Evolutionary conservation across 1,140 invertebrate species (phyloP).

Genomic region (Anthonomus grandis): DNA sequence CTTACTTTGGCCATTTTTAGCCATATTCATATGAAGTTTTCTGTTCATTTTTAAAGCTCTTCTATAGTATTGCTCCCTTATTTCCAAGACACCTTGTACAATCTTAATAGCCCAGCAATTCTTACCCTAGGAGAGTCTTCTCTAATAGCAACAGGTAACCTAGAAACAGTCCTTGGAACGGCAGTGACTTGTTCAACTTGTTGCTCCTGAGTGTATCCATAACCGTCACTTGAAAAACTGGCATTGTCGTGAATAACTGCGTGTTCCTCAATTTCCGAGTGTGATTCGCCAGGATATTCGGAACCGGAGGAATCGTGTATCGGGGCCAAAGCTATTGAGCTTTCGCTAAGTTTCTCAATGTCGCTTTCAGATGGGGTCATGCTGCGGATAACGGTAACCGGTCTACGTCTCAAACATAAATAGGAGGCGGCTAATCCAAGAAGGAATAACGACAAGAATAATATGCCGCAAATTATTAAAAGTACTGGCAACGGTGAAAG

Average conservation of each 20-base stretch:
- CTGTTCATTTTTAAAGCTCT: too few relatives aligned
- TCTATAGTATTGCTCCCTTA: too few relatives aligned
- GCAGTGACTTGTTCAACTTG: conserved; percentile 22
- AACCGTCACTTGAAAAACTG: conserved; percentile 56
- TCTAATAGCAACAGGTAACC: conserved; percentile 17
- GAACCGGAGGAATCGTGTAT: conserved; percentile 76
- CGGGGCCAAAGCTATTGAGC: conserved; percentile 55
- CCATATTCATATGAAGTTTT: too few relatives aligned
- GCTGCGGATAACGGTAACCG: conserved; percentile 74
- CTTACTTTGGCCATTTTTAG: too few relatives aligned
- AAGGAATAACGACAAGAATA: conserved; percentile 83
- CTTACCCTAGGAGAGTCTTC: conserved; percentile 21
- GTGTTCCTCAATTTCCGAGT: conserved; percentile 73
- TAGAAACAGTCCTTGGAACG: conserved; percentile 10
- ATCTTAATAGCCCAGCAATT: background rate
- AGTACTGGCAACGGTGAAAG: conserved; percentile 68
- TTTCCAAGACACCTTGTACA: too few relatives aligned
- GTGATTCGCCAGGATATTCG: conserved; percentile 85
- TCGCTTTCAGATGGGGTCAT: conserved; percentile 67
- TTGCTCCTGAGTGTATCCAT: conserved; percentile 48
- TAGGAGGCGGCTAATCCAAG: conserved; percentile 87
- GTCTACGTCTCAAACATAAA: conserved; percentile 78
- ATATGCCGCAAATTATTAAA: conserved; percentile 85
- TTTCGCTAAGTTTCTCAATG: conserved; percentile 76
- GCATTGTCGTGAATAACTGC: conserved; percentile 62